Evolutionary conservation across 2,113 vertebrate species (phyloP).

Genomic region (Aptenodytes forsteri): DNA sequence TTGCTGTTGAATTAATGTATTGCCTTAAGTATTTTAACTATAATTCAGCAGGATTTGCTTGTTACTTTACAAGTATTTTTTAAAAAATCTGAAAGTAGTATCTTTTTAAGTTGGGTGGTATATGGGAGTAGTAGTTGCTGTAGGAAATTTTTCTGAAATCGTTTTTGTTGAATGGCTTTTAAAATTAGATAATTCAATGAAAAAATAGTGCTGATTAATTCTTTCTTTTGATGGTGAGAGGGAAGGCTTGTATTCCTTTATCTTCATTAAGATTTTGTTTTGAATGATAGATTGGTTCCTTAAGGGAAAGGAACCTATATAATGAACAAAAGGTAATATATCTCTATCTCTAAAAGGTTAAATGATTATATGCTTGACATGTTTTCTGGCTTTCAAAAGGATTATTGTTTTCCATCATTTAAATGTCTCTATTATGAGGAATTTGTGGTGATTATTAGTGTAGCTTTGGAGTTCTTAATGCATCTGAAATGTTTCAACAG

Average conservation of each 20-base stretch:
- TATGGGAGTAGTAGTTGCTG: neutral
- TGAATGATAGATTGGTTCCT: neutral
- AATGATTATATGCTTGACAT: neutral
- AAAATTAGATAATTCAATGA: neutral
- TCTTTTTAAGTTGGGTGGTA: neutral
- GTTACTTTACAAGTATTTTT: neutral
- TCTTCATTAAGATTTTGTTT: neutral
- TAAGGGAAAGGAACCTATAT: neutral
- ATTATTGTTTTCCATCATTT: neutral
- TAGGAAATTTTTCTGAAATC: neutral
- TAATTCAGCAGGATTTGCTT: neutral
- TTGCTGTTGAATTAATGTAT: neutral
- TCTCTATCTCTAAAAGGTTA: neutral
- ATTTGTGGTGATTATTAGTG: neutral
- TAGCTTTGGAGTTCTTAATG: neutral
- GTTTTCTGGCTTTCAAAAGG: neutral
- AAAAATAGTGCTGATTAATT: neutral
- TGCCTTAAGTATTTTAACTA: neutral
- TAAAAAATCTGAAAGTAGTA: neutral
- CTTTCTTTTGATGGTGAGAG: neutral
- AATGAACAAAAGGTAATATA: neutral
- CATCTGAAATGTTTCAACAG: neutral
- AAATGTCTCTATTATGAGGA: rapidly evolving
- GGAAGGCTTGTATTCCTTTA: neutral
- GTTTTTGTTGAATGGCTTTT: neutral